phyloP scores from a whole-genome alignment of 2,888 invertebrate species.

The Mimumesa dahlbomi region DNA sequence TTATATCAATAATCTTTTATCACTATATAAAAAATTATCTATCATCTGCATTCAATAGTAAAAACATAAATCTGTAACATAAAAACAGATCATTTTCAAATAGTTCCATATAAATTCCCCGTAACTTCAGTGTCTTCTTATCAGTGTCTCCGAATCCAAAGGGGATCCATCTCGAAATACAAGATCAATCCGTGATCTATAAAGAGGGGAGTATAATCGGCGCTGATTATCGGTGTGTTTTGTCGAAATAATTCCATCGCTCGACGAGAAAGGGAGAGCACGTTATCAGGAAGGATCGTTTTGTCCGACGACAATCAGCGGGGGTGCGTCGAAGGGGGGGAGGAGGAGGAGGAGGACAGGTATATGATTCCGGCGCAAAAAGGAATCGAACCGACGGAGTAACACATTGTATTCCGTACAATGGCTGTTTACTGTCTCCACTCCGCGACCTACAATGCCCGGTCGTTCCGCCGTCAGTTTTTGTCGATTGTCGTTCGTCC shows the following conservation, averaged over 20 bases:
- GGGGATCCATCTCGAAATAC: no score
- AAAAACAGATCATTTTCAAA: no score
- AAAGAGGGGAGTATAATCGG: no score
- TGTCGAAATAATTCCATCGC: conserved; percentile 31
- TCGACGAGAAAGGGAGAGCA: neutral
- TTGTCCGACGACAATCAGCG: conserved; percentile 38
- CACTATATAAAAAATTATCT: no score
- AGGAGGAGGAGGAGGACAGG: conserved; percentile 46
- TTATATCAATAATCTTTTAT: no score
- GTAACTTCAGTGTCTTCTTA: no score
- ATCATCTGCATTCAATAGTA: no score
- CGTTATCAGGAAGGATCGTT: conserved; percentile 50
- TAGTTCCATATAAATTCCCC: no score
- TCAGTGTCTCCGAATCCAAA: no score
- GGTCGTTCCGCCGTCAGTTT: conserved; percentile 76
- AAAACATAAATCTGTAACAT: no score
- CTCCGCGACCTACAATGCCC: conserved; percentile 72
- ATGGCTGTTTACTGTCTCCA: conserved; percentile 79
- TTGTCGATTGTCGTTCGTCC: conserved; percentile 71
- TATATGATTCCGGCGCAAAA: conserved; percentile 62
- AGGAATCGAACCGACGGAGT: conserved; percentile 72
- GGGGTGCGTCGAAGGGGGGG: conserved; percentile 26
- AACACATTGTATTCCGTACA: conserved; percentile 71
- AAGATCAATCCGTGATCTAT: neutral
- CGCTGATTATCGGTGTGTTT: neutral